Evolutionary conservation across 2,888 invertebrate genomes (phyloP).

Genomic region (Xanthia icteritia): DNA sequence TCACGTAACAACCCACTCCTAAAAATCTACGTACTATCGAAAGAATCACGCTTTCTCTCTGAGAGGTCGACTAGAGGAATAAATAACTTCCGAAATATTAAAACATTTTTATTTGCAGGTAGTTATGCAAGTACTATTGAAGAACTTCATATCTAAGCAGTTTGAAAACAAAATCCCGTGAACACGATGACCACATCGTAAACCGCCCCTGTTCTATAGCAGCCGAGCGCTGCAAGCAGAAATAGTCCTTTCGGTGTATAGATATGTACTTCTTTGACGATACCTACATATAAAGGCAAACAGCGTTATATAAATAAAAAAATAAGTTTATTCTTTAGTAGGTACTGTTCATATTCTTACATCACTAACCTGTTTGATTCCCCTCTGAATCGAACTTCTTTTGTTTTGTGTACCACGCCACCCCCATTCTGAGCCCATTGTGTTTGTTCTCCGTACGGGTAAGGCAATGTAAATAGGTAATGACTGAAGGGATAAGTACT

Average conservation of each 20-base stretch:
- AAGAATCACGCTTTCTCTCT: not conserved
- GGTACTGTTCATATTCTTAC: not conserved
- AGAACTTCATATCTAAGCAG: too few relatives aligned
- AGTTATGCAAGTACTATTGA: too few relatives aligned
- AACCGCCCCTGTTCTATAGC: too few relatives aligned
- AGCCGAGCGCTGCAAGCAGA: too few relatives aligned
- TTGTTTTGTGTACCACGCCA: constrained; percentile 20
- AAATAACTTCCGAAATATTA: not conserved
- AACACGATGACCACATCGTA: too few relatives aligned
- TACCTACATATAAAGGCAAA: not conserved
- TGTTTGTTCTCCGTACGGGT: not conserved
- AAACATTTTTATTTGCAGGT: not conserved
- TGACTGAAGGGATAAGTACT: too few relatives aligned
- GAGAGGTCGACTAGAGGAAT: not conserved
- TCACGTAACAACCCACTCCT: too few relatives aligned
- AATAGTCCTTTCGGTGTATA: too few relatives aligned
- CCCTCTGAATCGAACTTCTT: constrained; percentile 26
- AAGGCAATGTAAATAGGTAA: not conserved
- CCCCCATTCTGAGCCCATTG: too few relatives aligned
- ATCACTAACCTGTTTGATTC: constrained; percentile 29
- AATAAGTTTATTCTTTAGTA: not conserved
- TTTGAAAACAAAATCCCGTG: too few relatives aligned
- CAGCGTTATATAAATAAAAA: not conserved
- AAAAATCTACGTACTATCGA: too few relatives aligned
- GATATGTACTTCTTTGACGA: too few relatives aligned